Conservation (phyloP, 2,113 vertebrate species). For the Cinclus mexicanus region DNA sequence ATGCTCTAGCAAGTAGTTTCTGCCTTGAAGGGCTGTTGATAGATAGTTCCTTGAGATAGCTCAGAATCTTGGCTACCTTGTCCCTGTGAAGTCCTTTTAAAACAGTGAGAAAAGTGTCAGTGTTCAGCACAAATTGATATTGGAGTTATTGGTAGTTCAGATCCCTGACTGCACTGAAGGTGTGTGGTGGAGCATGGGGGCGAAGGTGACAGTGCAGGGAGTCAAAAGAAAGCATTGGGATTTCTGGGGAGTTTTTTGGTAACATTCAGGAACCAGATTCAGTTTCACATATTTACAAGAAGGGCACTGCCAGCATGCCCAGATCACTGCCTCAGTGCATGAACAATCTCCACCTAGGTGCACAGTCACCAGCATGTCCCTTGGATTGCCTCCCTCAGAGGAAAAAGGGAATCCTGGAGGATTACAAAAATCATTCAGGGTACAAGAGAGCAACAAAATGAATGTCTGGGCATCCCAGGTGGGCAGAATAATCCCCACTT, state of each 20-base stretch:
- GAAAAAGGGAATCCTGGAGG: neutral
- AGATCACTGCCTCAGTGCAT: neutral
- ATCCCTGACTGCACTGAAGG: neutral
- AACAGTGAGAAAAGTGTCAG: neutral
- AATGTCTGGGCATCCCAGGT: neutral
- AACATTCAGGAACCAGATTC: neutral
- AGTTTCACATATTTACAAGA: neutral
- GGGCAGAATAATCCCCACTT: neutral
- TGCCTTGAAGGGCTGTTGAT: neutral
- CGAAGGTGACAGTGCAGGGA: neutral
- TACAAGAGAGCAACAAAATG: neutral
- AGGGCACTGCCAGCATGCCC: neutral
- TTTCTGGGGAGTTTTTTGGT: fast-evolving
- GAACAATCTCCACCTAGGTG: neutral
- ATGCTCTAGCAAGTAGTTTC: neutral
- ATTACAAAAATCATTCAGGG: neutral
- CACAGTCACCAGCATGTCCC: neutral
- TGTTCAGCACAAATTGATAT: neutral
- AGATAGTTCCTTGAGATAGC: neutral
- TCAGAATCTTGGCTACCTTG: neutral
- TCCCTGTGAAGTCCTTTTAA: neutral
- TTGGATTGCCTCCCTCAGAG: neutral
- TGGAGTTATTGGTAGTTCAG: neutral
- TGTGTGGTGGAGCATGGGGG: neutral
- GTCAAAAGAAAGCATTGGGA: neutral